A percentile compares a stretch with the other conserved stretches of the same genome.
These are phyloP conservation scores for Callinectes sapidus DNA, from an alignment of 2,888 invertebrate species.

Conservation along the genomic window DNA sequence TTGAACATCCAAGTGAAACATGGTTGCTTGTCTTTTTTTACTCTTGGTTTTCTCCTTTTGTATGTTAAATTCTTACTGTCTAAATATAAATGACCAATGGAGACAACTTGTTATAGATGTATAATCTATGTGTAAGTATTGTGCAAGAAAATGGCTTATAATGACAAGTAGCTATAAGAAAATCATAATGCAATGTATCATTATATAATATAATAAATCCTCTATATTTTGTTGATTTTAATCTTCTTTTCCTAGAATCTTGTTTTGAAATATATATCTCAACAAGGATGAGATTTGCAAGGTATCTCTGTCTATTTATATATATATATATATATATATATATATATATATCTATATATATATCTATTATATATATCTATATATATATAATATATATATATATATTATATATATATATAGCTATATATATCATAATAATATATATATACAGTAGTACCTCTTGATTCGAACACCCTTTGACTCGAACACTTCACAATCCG, in stretches of 20 bases:
- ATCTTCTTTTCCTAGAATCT: background rate
- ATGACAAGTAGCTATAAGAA: background rate
- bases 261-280: background rate
- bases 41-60: background rate
- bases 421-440: too few relatives aligned
- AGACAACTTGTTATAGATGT: background rate
- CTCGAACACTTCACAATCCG: too few relatives aligned
- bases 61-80: background rate
- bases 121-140: background rate
- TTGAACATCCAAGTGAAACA: conserved; percentile 87
- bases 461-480: too few relatives aligned
- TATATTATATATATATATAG: too few relatives aligned
- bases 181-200: background rate
- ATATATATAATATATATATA: too few relatives aligned
- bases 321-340: too few relatives aligned
- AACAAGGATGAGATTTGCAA: background rate
- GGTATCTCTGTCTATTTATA: too few relatives aligned
- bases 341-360: too few relatives aligned
- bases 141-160: background rate
- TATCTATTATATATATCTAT: too few relatives aligned
- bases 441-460: too few relatives aligned
- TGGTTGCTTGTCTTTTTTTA: conserved; percentile 84
- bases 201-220: background rate
- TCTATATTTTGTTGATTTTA: background rate
- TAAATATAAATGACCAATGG: background rate